Conservation (phyloP, 53 echinoderm and acorn worm genomes). For the Patiria pectinifera region DNA sequence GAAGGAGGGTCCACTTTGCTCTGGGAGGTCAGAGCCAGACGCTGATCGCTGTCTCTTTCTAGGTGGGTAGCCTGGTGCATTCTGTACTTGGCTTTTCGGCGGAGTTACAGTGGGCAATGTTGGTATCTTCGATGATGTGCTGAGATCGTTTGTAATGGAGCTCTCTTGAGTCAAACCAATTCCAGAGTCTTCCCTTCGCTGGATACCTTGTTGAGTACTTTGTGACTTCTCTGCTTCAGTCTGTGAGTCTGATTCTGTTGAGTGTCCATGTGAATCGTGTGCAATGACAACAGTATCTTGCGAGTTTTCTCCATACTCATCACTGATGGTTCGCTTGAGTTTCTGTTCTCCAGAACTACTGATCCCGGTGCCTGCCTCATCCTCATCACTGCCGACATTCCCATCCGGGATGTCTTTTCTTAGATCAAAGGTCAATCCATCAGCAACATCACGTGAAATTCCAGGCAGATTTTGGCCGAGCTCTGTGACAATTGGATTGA, state of each 20-base stretch:
- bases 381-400: conserved; percentile 26
- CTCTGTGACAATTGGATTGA: neutral
- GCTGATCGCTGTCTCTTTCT: conserved; percentile 51
- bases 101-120: neutral
- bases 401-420: conserved; percentile 22
- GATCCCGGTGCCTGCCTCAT: conserved; percentile 45
- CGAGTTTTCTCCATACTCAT: conserved; percentile 43
- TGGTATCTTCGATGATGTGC: neutral
- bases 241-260: neutral
- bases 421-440: conserved; percentile 12
- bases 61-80: neutral
- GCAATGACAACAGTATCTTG: conserved; percentile 36
- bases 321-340: conserved; percentile 11
- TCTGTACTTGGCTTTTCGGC: neutral
- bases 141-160: neutral
- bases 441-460: conserved; percentile 6
- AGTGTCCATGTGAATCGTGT: neutral
- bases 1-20: conserved; percentile 27
- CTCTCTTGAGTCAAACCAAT: conserved; percentile 68
- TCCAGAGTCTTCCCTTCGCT: conserved; percentile 55
- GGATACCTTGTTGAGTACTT: neutral
- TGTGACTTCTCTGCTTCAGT: conserved; percentile 2
- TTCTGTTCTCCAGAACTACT: conserved; percentile 7
- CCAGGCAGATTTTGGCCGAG: neutral
- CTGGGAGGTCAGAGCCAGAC: conserved; percentile 23